A percentile compares a stretch with the other conserved stretches of the same genome.
Evolutionary conservation across 2,888 invertebrate species (phyloP).

Genomic region (Pristionchus arcanus): DNA sequence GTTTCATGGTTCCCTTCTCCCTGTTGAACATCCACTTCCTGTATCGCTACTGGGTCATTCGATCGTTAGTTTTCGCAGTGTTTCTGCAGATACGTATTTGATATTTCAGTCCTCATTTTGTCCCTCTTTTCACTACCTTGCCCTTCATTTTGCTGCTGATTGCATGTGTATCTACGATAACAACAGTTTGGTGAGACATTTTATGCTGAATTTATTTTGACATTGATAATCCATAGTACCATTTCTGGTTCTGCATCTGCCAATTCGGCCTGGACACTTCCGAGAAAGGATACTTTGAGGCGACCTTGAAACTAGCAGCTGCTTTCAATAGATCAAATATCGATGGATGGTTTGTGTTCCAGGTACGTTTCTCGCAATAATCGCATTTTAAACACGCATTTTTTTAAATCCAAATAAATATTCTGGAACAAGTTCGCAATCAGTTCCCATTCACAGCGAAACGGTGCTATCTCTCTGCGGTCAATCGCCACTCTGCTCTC

Average conservation of each 20-base stretch:
- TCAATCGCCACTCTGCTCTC: neutral
- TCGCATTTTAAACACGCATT: no score
- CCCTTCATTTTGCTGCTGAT: neutral
- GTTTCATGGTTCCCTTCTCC: neutral
- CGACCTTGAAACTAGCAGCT: neutral
- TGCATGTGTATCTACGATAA: neutral
- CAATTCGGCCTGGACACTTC: neutral
- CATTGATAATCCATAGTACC: neutral
- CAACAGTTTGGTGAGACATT: neutral
- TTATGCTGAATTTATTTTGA: no score
- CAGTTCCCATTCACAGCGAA: neutral
- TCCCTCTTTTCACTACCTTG: neutral
- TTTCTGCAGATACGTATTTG: neutral
- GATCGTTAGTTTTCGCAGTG: neutral
- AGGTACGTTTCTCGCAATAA: no score
- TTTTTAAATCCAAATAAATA: no score
- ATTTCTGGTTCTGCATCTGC: neutral
- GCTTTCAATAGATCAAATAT: neutral
- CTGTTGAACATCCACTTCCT: constrained; percentile 3
- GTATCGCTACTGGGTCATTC: constrained; percentile 17
- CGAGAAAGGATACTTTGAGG: neutral
- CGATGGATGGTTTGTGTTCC: constrained; percentile 17
- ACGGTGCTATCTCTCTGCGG: neutral
- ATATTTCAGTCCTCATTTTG: neutral
- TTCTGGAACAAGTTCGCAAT: neutral